Evolutionary conservation across 1,140 invertebrate species (phyloP), one percentile per base, ranked within the genome.

Genomic region (Babylonia areolata): DNA sequence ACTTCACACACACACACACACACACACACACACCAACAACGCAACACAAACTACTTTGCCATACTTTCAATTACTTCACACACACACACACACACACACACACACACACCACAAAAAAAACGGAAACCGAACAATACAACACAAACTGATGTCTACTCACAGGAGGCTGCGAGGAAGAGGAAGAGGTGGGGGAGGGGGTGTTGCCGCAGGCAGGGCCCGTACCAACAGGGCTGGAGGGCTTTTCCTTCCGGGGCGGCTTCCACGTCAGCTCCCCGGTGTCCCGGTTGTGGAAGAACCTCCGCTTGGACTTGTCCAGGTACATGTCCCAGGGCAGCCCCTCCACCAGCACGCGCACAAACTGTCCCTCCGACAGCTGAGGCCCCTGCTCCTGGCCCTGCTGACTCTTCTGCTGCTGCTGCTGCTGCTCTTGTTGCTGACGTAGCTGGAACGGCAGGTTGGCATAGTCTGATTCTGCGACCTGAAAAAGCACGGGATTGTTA

Each of bases 291-390:
- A 90, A 92, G 75, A 87, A 92, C 2, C 78, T 64, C 73, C 91
- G 84, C 33, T 88, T 88, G 20, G 84, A 85, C 15, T 84, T 85
- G 35, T 92, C 90, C 20, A 88, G 86, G 69, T 90, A 92, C 20
- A 89, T 87, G 75, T 92, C 88, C 91, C 91, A 92, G 11, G 90
- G 89, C 31, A 88, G 78, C 15, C 87, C 85, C 58, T 90, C 81
- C 23, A 88, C 85, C 79, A 89, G 87, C 3, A 86, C 42, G 54
- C 81, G 87, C 5, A 86, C 86, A 86, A 84, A 89, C 28, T 81
- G 86, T 28, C 88, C 90, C n/a, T 88, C 81, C 64, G 84, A 82
- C 64, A 84, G 64, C n/a, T 5, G 54, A 3, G 81, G 81, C 15
- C 5, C 5, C 15, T 64, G 58, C 2, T 82, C 81, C 6, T 69